Evolutionary conservation across 2,113 vertebrate species (phyloP), one percentile per base, ranked within the genome.

Genomic region (Phrynosoma blainvillii): DNA sequence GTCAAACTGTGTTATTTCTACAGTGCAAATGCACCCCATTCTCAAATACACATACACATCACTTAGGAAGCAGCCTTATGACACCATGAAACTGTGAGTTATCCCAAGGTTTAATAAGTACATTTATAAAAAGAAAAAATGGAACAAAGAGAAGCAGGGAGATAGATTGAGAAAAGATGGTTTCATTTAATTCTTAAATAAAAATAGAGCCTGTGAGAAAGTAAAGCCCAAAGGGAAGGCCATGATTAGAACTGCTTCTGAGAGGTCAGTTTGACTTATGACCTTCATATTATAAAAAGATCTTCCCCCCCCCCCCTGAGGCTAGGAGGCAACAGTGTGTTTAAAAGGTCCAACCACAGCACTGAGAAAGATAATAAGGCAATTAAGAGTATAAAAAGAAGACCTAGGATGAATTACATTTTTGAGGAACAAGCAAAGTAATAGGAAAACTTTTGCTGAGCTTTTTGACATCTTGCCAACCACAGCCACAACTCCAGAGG

Each of bases 291-390:
- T 91, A 89, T 93, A 82, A 90, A 95, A 85, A 90, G 40, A 18
- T 90, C 84, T 36, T 92, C n/a, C n/a, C n/a, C n/a, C n/a, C n/a
- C n/a, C n/a, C 85, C 95, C 89, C 94, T 91, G 84, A 71, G 91
- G 92, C 82, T 79, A 86, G 81, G 86, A 93, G 87, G 80, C 20
- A 88, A 90, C 32, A 86, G 92, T 89, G 92, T 90, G 85, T 36
- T 52, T 88, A 85, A 92, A 92, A 75, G 76, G 54, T 84, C 79
- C 62, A 70, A 80, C 87, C 54, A 79, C 40, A 13, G 75, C 82
- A 79, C 66, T 47, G n/a, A 25, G 82, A 36, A 78, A 80, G 82
- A 89, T 79, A 79, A 89, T 66, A 73, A 84, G 66, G 40, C 68
- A 94, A 87, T 92, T 86, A 77, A 32, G 88, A 21, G 23, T 42